Conservation (phyloP, 2,888 invertebrate species). For the Eupelmus urozonus region DNA sequence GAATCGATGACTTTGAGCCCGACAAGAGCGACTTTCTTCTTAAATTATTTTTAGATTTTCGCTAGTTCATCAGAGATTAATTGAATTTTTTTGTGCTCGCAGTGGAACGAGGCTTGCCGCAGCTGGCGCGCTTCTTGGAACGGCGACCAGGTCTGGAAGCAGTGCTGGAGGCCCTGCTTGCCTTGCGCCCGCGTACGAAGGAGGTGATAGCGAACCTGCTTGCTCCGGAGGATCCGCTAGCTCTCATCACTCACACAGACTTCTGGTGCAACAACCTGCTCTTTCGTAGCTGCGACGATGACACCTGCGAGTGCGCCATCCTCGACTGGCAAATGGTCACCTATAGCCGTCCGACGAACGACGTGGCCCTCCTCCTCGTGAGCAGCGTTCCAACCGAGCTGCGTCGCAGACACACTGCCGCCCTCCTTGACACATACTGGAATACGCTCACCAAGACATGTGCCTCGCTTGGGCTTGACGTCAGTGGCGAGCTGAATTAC, state of each 20-base stretch:
- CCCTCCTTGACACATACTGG: constrained; percentile 86
- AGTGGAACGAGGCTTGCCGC: constrained; percentile 87
- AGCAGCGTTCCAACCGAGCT: constrained; percentile 86
- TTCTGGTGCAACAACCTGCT: constrained; percentile 91
- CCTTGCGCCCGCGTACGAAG: constrained; percentile 83
- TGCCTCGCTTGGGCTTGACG: constrained; percentile 81
- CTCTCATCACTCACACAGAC: constrained; percentile 89
- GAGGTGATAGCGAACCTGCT: constrained; percentile 85
- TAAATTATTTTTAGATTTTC: too few species aligned
- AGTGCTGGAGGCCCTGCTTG: constrained; percentile 81
- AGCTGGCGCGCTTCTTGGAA: constrained; percentile 85
- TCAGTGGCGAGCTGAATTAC: constrained; percentile 79
- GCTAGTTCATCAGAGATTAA: too few species aligned
- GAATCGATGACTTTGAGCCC: too few species aligned
- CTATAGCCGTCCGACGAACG: constrained; percentile 87
- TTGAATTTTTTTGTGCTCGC: background rate
- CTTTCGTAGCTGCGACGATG: constrained; percentile 79
- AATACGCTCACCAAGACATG: constrained; percentile 82
- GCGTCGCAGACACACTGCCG: constrained; percentile 82
- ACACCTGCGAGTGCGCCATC: constrained; percentile 82
- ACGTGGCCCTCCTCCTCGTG: constrained; percentile 85
- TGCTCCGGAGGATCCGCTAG: constrained; percentile 85
- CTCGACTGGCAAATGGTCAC: constrained; percentile 93
- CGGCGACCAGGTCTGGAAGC: constrained; percentile 82
- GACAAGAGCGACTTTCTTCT: too few species aligned